Percentiles rank a stretch among this genome's conserved stretches.
These are phyloP conservation scores for Colistium nudipinnis DNA, from an alignment of 2,113 vertebrate species.

Conservation along the genomic window DNA sequence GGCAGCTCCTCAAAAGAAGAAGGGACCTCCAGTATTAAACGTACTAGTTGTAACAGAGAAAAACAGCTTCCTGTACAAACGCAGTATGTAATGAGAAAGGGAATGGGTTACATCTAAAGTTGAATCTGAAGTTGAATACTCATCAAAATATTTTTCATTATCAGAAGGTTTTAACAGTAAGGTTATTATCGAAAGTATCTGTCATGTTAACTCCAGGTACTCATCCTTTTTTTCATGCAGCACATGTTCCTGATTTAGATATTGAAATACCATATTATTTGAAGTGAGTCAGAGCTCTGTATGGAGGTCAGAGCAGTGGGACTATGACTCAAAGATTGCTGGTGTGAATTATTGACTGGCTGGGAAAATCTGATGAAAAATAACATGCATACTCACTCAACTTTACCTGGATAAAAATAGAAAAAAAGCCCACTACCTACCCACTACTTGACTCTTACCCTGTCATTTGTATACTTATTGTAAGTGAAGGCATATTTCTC, in stretches of 20 bases:
- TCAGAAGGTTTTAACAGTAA: background rate
- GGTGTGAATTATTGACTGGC: slow-evolving; percentile 61
- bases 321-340: slow-evolving; percentile 60
- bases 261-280: slow-evolving; percentile 33
- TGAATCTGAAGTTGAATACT: background rate
- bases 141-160: background rate
- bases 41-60: background rate
- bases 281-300: slow-evolving; percentile 53
- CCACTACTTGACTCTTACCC: slow-evolving; percentile 1
- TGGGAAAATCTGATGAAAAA: slow-evolving; percentile 48
- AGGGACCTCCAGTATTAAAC: slow-evolving; percentile 16
- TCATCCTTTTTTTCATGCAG: background rate
- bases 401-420: slow-evolving; percentile 32
- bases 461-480: slow-evolving; percentile 9
- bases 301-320: slow-evolving; percentile 52
- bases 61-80: background rate
- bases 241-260: slow-evolving; percentile 23
- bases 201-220: background rate
- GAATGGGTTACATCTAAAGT: too few relatives aligned
- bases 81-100: background rate
- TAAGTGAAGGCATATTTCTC: background rate
- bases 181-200: slow-evolving; percentile 14
- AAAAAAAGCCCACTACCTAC: slow-evolving; percentile 31
- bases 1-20: slow-evolving; percentile 26
- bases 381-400: slow-evolving; percentile 31